Evolutionary conservation across 2,888 invertebrate genomes (phyloP), one percentile per base, ranked within the genome.

Genomic region (Dasypogon diadema): DNA sequence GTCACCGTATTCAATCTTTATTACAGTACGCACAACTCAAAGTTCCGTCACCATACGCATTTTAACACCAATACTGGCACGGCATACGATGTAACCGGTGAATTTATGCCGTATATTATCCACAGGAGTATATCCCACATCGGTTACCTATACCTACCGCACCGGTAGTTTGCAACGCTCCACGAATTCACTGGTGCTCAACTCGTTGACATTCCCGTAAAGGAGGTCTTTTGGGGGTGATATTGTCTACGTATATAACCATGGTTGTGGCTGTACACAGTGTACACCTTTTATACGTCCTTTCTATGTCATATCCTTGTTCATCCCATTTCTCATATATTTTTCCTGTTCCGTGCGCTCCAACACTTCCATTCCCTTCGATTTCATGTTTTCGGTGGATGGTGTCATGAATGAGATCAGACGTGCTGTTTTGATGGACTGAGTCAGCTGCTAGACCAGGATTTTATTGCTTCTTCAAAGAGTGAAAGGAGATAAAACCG

Each of bases 351-450:
- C 34, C n/a, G 42, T 16, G 24, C 30, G 26, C 4, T 14, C 26
- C 58, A n/a, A 30, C 6, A 30, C 34, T 18, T 16, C 21, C 48
- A 24, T 65, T n/a, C 65, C 65, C 65, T 42, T 65, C 65, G 65
- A 65, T 65, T 65, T 46, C 24, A 70, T 51, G n/a, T 70, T 30
- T 54, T 54, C 54, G 34, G 30, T 54, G 14, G 70, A 70, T 70
- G 70, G 51, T 70, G 70, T 70, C 70, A 54, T 70, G 70, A 70
- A 70, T 70, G 70, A 70, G 70, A 70, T 70, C 70, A 70, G 70
- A 70, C 70, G 30, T 54, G 51, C 34, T 54, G 51, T 65, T 70
- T 54, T 70, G 70, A 70, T 70, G 70, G 54, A 70, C 70, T 70
- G 70, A 70, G 70, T 70, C 70, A 54, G 70, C 70, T 70, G 26